Evolutionary conservation across 30 jellyfish, hydroid and myxozoan species (phyloP), one percentile per base, ranked within the genome.

Genomic region (Rhopilema esculentum): DNA sequence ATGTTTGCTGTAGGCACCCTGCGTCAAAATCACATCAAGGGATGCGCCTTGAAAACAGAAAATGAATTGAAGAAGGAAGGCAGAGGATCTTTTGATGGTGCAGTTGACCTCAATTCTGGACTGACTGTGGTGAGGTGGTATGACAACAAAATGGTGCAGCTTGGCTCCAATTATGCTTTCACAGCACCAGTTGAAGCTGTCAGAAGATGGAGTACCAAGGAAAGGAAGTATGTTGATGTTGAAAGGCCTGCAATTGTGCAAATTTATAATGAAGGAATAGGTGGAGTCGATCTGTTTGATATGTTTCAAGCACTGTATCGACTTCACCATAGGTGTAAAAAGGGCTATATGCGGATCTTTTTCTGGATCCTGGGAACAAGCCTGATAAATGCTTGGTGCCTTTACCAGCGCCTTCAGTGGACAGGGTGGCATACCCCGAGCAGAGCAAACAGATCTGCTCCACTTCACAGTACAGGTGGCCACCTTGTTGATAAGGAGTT

Each of bases 1-100:
- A 62, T 86, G 74, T 75, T 17, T 26, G 83, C 94, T 52, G 94
- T 86, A 27, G 94, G 91, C 72, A 86, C 94, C 33, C 29, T 86
- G 62, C 30, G 85, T n/a, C 75, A 86, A 86, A 24, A 86, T 65
- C 89, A 69, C 33, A 86, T 75, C 85, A 74, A 49, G 76, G 89
- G 89, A 19, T 86, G 94, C 84, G 33, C 27, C 21, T 61, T 86
- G 84, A 86, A 75, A 64, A 51, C 66, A 24, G 92, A 72, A 80
- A 67, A 61, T 18, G 91, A 81, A 72, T 1, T 81, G 84, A 75
- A 67, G 90, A 84, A 84, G 71, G 89, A 74, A 27, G 91, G 91
- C 30, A 30, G 94, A 23, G 94, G 94, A 16, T 51, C 83, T 74
- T 72, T 75, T 49, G 76, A 63, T 64, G 82, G 82, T 32, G 82